Base-by-base conservation (phyloP, 2,888 invertebrate genomes). In the Brachypalpus laphriformis region DNA sequence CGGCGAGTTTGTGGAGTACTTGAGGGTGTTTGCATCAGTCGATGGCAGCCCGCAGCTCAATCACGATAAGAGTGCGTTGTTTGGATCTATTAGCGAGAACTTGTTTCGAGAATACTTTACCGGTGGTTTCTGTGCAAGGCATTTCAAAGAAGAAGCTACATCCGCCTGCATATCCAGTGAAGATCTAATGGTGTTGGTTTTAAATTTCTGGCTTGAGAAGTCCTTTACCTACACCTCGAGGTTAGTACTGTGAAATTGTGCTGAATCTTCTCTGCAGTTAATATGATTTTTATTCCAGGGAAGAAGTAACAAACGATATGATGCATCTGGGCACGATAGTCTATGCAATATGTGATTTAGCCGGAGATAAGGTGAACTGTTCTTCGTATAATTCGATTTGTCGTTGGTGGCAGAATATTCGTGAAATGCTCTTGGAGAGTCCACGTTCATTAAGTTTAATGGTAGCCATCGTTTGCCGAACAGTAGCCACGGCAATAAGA, bases 401-500 rank as follows among this genome's bases (percentile, higher is more conserved):
- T 0, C 92, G 93, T 0, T 98, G 97, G 96, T 98, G 98, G 98
- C 94, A 95, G 88, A 93, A 93, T 71, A 94, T 97, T 51, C 93
- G 97, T 28, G 94, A 94, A 87, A 92, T 95, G 77, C 93, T 98
- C 80, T 93, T 95, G 1, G 95, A 96, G 80, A 96, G 96, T 88
- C 92, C 94, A 0, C 95, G 96, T 89, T 96, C 96, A 7, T 94
- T 96, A 87, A 96, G 97, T 1, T 93, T 97, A 90, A 94, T 97
- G 66, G 96, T 96, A 11, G 96, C 97, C 0, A 94, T 98, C 91
- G 94, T 96, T 20, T 97, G 97, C 90, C 95, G 97, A 90, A 95
- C 95, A 14, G 95, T 97, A 3, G 95, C 95, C 0, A 81, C 93
- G 0, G 87, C 89, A 11, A 65, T 90, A 16, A 89, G 89, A 83